Base-by-base conservation (phyloP, 92 coral and sea anemone species). In the Siderastrea radians region DNA sequence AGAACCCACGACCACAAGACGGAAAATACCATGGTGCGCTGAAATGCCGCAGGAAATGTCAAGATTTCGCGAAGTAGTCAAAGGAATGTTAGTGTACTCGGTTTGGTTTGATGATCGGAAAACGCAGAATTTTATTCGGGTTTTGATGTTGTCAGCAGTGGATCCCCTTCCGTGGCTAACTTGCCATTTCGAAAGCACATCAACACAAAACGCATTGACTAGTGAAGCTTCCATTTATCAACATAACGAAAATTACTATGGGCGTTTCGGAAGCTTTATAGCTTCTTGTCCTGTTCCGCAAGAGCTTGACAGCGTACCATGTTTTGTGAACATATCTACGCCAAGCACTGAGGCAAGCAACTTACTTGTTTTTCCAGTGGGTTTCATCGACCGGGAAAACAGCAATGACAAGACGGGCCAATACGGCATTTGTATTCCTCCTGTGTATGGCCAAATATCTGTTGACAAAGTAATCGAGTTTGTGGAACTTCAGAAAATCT, bases 221-320 rank as follows among this genome's bases (percentile, higher is more conserved):
- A 50, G 72, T 49, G n/a, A 12, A 6, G 62, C 49, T 13, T 63
- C 58, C 9, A 63, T n/a, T 51, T 79, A 79, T 79, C 72, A 63
- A 11, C 84, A 79, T 17, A 79, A 63, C 58, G 84, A 79, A 38
- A 79, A 65, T 50, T 52, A 79, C 59, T 3, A 48, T 14, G 44
- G 43, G 68, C 81, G 48, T 3, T 77, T 82, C 82, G 94, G 91
- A 10, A 84, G 89, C 49, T 87, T 58, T 63, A 91, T 87, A 49
- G 94, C 87, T 26, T 78, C 91, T 1, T 91, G 94, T 63, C 49
- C 14, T 17, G 48, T 91, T 45, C 91, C 94, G 51, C 19, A 59
- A 45, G 66, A 74, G 16, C 59, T 91, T 8, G 69, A 82, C 75
- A 48, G 75, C 44, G 72, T 38, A 8, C 91, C 94, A 17, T 73